Evolutionary conservation across 2,797 vertebrate species (phyloP).

Genomic region (Cynopterus sphinx): DNA sequence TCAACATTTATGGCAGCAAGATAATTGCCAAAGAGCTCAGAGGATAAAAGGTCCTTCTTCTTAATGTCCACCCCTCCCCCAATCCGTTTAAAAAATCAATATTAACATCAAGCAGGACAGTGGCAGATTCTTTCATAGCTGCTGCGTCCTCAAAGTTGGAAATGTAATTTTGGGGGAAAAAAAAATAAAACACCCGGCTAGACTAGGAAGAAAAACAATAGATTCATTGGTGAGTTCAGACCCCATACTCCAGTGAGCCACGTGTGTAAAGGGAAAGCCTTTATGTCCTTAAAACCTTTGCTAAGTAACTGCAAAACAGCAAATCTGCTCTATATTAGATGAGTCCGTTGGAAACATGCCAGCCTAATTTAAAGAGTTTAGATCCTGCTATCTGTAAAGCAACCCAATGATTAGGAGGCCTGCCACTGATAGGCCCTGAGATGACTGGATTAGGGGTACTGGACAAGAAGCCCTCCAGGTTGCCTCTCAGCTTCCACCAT

Average conservation of each 20-base stretch:
- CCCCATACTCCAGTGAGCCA: constrained; percentile 34
- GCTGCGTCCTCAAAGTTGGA: constrained; percentile 74
- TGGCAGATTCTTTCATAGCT: constrained; percentile 70
- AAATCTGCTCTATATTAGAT: constrained; percentile 69
- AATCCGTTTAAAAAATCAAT: constrained; percentile 82
- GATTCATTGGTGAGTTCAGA: constrained; percentile 56
- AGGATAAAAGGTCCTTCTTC: constrained; percentile 87
- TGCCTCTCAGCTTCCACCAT: not conserved
- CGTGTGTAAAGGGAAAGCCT: constrained; percentile 30
- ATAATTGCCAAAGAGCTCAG: constrained; percentile 88
- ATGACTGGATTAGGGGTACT: not conserved
- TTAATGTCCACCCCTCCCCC: constrained; percentile 76
- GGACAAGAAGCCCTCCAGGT: not conserved
- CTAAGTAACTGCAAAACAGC: constrained; percentile 76
- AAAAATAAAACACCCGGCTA: not conserved
- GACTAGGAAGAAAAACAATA: constrained; percentile 57
- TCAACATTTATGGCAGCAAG: constrained; percentile 90
- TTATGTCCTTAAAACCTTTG: constrained; percentile 71
- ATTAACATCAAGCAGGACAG: constrained; percentile 85
- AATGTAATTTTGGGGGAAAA: constrained; percentile 50
- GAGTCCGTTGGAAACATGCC: constrained; percentile 71
- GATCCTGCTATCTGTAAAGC: constrained; percentile 68
- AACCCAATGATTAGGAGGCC: constrained; percentile 59
- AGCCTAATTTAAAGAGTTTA: constrained; percentile 75
- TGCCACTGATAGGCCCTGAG: not conserved